Base-by-base conservation (phyloP, 1,140 invertebrate species). In the Eupristina koningsbergeri region DNA sequence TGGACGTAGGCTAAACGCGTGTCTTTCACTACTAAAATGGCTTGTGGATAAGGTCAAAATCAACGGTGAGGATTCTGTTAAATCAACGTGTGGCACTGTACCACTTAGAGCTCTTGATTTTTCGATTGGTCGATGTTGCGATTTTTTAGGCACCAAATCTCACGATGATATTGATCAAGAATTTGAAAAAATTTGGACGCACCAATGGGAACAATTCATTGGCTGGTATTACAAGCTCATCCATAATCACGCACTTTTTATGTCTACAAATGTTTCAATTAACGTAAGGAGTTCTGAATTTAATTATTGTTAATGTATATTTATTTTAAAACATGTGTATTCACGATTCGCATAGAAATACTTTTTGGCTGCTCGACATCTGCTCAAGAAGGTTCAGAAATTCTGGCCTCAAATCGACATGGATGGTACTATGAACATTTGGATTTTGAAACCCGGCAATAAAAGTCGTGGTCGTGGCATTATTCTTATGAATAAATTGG, bases 361-460 rank as follows among this genome's bases (percentile, higher is more conserved):
- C 84, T 90, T 91, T 64, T 86, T 89, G 86, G 93, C 89, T 39
- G 90, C 89, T 29, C 94, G 89, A 85, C 89, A 92, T 17, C 92
- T 94, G 50, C 87, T 96, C 19, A 92, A 93, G 53, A 91, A 92
- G 41, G 91, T 95, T 34, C 88, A 88, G 53, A 93, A 92, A 69
- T 94, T 94, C 89, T 97, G 96, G 96, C 96, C 97, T 0, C 96
- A 98, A 89, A 94, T 96, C 78, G 94, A 96, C 1, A 94, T 97
- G 84, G 98, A 98, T 90, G 97, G 97, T 0, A 93, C 94, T 63
- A 94, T 95, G 81, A 98, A 98, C 91, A 95, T 98, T 78, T 99
- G 98, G 98, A 99, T 99, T 86, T 94, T 98, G 39, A 99, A 99
- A 91, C 98, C 98, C 0, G 97, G 97, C 22, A 98, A 98, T 77